A percentile compares a stretch with the other conserved stretches of the same genome.
phyloP scores from a whole-genome alignment of 2,888 invertebrate genomes.

The Plebejus argus region DNA sequence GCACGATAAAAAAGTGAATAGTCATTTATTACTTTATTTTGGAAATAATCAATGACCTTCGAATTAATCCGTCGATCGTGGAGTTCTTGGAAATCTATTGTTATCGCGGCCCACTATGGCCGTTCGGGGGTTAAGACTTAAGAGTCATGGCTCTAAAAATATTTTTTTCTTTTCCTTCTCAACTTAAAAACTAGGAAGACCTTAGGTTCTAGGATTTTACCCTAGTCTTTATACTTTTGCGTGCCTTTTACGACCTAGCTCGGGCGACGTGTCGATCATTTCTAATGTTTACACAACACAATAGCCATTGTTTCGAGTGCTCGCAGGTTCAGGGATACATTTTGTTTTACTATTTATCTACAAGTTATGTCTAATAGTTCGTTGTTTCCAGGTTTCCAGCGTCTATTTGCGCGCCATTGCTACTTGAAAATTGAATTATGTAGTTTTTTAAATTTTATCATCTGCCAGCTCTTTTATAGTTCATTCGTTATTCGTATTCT shows the following conservation, averaged over 20 bases:
- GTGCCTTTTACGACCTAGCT: background rate
- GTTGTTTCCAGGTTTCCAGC: background rate
- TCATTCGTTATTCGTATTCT: background rate
- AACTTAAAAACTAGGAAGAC: background rate
- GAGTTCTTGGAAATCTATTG: no score
- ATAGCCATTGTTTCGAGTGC: conserved; percentile 10
- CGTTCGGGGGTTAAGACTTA: no score
- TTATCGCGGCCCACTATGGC: no score
- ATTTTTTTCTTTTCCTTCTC: background rate
- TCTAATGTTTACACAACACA: background rate
- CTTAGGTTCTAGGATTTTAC: background rate
- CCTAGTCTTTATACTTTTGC: background rate
- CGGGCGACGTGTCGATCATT: background rate
- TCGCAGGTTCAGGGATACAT: background rate
- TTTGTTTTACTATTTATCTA: background rate
- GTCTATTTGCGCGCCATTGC: background rate
- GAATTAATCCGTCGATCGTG: no score
- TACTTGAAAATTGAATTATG: background rate
- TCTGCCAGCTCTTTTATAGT: background rate
- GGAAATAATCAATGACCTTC: no score
- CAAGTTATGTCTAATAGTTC: background rate
- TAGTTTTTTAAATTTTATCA: background rate
- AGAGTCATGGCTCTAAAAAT: background rate
- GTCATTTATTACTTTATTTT: background rate
- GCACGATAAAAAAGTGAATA: background rate